Conservation (phyloP, 2,113 vertebrate species). For the Indicator indicator region DNA sequence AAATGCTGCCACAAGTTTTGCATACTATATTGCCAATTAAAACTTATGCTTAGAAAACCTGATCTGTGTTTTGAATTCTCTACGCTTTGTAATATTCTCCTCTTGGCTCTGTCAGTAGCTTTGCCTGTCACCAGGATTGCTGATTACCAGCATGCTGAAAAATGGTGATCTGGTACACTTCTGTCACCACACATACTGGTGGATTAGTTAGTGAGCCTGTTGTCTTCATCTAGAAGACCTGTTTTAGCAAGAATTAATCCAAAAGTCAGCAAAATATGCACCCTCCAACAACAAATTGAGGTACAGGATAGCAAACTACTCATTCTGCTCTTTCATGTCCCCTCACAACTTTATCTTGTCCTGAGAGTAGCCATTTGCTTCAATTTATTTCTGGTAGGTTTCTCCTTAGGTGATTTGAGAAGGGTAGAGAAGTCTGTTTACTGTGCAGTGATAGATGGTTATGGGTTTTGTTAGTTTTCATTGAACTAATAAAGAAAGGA, state of each 20-base stretch:
- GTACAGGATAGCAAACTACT: neutral
- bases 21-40: neutral
- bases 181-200: rapidly evolving
- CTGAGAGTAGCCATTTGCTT: neutral
- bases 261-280: neutral
- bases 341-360: neutral
- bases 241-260: neutral
- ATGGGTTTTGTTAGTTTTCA: neutral
- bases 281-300: neutral
- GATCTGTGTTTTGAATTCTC: neutral
- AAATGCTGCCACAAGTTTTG: neutral
- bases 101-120: neutral
- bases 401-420: neutral
- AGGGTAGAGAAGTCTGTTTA: neutral
- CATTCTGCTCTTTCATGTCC: neutral
- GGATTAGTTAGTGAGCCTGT: rapidly evolving
- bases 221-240: neutral
- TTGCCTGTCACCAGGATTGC: neutral
- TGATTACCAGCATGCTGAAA: neutral
- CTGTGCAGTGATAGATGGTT: neutral
- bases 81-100: neutral
- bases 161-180: neutral
- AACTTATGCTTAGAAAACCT: neutral
- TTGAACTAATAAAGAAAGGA: neutral
- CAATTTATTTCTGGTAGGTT: neutral